Evolutionary conservation across 30 jellyfish, hydroid and myxozoan species (phyloP).

Genomic region (Calvadosia cruxmelitensis): DNA sequence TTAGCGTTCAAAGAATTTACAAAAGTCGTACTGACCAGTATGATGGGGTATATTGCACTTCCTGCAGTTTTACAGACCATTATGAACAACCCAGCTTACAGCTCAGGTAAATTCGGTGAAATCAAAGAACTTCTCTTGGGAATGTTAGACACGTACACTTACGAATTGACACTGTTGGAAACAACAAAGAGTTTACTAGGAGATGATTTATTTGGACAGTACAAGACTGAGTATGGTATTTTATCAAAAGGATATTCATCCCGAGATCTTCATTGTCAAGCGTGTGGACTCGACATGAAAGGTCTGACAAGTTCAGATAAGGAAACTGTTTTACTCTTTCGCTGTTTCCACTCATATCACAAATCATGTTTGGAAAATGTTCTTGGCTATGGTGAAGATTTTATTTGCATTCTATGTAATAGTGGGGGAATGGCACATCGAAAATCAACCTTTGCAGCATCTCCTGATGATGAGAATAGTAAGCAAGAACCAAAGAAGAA

Average conservation of each 20-base stretch:
- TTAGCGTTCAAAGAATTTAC: constrained; percentile 84
- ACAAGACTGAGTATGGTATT: constrained; percentile 49
- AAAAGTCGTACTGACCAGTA: constrained; percentile 76
- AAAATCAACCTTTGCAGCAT: not conserved
- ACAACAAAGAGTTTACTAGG: constrained; percentile 78
- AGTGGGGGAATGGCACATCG: constrained; percentile 14
- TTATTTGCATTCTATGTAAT: constrained; percentile 65
- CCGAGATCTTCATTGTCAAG: constrained; percentile 25
- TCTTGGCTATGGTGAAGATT: constrained; percentile 74
- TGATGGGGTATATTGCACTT: constrained; percentile 88
- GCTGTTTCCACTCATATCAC: constrained; percentile 80
- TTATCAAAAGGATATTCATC: constrained; percentile 65
- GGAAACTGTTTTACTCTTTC: constrained; percentile 31
- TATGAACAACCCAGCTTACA: constrained; percentile 96
- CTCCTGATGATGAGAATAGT: not conserved
- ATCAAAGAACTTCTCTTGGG: constrained; percentile 84
- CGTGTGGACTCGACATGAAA: constrained; percentile 49
- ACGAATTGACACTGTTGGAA: constrained; percentile 82
- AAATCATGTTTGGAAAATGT: constrained; percentile 80
- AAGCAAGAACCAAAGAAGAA: not conserved
- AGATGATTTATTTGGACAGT: constrained; percentile 66
- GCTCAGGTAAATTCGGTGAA: constrained; percentile 95
- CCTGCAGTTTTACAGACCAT: constrained; percentile 92
- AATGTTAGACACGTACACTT: constrained; percentile 86
- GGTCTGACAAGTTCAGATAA: constrained; percentile 35